A percentile compares a stretch with the other conserved stretches of the same genome.
Conservation (phyloP, 2,797 vertebrate species). For the Trematomus bernacchii region DNA sequence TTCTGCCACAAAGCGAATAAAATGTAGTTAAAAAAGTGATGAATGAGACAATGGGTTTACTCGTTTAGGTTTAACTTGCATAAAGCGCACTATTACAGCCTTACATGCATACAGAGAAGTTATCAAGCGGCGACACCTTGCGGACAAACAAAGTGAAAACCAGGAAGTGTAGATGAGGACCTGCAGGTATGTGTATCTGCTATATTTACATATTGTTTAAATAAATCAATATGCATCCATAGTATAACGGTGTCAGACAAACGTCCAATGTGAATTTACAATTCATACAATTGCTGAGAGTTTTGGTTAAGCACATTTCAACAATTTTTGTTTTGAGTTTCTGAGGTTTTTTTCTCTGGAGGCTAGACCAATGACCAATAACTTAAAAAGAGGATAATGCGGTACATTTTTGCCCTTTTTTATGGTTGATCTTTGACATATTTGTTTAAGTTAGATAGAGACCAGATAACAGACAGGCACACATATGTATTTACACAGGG, state of each 20-base stretch:
- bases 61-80: background rate
- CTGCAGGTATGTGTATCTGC: background rate
- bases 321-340: too few species aligned
- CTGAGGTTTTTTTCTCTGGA: background rate
- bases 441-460: background rate
- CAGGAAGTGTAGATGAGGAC: background rate
- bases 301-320: background rate
- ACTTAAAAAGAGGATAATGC: background rate
- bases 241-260: background rate
- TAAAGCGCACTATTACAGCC: background rate
- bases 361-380: background rate
- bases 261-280: background rate
- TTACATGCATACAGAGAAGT: background rate
- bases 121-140: conserved; percentile 58
- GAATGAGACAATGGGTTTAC: background rate
- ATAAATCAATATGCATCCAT: too few species aligned
- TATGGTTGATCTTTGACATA: background rate
- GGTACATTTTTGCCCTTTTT: background rate
- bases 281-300: too few species aligned
- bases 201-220: too few species aligned
- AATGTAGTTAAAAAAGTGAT: background rate
- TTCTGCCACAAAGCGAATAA: background rate
- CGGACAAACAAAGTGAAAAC: conserved; percentile 39
- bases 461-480: background rate
- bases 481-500: conserved; percentile 15